Evolutionary conservation across 2,113 vertebrate genomes (phyloP).

Genomic region (Geococcyx californianus): DNA sequence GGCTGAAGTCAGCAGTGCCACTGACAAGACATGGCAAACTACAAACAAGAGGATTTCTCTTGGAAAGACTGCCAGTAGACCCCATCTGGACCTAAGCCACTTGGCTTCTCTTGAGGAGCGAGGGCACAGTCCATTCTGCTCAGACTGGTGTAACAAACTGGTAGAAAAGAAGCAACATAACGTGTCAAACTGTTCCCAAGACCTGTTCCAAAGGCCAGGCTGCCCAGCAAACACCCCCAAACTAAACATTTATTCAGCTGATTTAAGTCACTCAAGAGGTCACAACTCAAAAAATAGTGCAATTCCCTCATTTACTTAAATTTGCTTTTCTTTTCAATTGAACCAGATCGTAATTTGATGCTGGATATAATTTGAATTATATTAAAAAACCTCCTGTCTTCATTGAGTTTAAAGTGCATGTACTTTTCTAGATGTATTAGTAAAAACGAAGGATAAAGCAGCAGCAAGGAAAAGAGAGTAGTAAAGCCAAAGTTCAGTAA

Average conservation of each 20-base stretch:
- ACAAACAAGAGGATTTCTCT: background rate
- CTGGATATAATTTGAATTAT: rapidly evolving
- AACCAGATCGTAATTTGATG: rapidly evolving
- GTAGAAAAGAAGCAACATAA: background rate
- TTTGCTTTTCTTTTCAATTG: rapidly evolving
- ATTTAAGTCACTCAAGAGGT: too few species aligned
- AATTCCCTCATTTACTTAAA: rapidly evolving
- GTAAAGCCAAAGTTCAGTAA: background rate
- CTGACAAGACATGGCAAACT: background rate
- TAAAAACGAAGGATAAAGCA: background rate
- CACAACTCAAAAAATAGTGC: background rate
- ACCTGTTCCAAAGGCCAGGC: background rate
- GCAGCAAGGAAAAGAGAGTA: background rate
- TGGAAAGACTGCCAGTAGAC: background rate
- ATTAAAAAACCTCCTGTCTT: rapidly evolving
- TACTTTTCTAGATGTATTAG: background rate
- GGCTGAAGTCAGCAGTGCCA: rapidly evolving
- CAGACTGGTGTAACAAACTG: rapidly evolving
- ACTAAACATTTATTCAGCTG: too few species aligned
- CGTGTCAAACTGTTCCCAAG: background rate
- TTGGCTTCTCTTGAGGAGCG: background rate
- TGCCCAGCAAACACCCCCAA: background rate
- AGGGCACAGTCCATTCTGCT: rapidly evolving
- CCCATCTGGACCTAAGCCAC: background rate
- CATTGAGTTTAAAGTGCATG: rapidly evolving